These are phyloP conservation scores for Hypocryptadius cinnamomeus DNA, from an alignment of 2,113 vertebrate genomes.

Conservation along the genomic window DNA sequence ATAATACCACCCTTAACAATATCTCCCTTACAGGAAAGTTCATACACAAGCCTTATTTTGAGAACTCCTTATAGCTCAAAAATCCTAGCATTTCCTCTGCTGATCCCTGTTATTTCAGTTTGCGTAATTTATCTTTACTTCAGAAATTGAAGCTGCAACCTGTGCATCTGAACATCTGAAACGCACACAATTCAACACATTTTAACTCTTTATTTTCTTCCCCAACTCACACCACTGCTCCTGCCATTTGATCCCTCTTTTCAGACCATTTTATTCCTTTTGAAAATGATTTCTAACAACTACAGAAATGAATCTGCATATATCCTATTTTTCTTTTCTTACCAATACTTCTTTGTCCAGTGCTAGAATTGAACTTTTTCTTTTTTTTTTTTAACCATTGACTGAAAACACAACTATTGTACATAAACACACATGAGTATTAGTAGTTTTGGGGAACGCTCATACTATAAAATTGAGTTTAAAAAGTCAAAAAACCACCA, in stretches of 20 bases:
- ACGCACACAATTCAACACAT: background rate
- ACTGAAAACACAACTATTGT: background rate
- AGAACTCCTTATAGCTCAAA: background rate
- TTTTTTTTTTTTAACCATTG: background rate
- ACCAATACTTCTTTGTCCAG: background rate
- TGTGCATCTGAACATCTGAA: background rate
- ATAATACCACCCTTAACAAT: background rate
- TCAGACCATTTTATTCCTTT: background rate
- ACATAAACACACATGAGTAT: rapidly evolving
- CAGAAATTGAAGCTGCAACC: background rate
- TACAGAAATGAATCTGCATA: background rate
- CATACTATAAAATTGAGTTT: background rate
- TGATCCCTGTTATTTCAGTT: background rate
- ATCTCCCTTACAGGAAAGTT: background rate
- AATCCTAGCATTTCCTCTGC: background rate
- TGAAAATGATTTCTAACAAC: background rate
- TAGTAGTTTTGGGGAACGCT: background rate
- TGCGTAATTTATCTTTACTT: background rate
- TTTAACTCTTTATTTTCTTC: background rate
- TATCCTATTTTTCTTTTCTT: background rate
- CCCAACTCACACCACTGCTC: background rate
- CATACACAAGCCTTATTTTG: background rate
- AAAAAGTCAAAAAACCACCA: background rate
- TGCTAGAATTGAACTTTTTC: background rate
- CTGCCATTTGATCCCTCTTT: background rate